These are phyloP conservation scores for Lasioglossum villosulum DNA, from an alignment of 2,888 invertebrate genomes.

Conservation along the genomic window DNA sequence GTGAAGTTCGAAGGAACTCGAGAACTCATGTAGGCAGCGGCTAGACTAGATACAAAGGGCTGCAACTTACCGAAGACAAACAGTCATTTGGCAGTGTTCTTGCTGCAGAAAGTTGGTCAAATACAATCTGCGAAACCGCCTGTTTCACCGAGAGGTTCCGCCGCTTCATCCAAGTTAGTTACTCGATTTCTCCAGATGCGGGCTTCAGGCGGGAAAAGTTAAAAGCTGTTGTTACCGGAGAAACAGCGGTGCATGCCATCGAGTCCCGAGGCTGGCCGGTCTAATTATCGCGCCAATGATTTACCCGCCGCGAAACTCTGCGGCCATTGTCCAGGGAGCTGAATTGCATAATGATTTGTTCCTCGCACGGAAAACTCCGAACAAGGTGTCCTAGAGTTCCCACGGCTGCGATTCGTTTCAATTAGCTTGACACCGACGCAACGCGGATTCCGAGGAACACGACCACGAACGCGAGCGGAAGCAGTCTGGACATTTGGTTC, in stretches of 20 bases:
- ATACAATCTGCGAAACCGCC: slow-evolving; percentile 47
- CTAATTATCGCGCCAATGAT: slow-evolving; percentile 58
- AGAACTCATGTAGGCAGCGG: neutral
- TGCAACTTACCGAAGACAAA: slow-evolving; percentile 11
- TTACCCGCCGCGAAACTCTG: slow-evolving; percentile 17
- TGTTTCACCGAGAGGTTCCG: slow-evolving; percentile 52
- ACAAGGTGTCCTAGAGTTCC: slow-evolving; percentile 16
- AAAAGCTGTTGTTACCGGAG: slow-evolving; percentile 54
- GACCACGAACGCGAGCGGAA: neutral
- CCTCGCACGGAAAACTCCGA: slow-evolving; percentile 8
- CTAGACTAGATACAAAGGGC: neutral
- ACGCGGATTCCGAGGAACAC: neutral
- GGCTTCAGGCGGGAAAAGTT: slow-evolving; percentile 52
- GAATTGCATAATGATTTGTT: slow-evolving; percentile 25
- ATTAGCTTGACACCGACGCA: slow-evolving; percentile 34
- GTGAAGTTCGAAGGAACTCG: slow-evolving; percentile 3
- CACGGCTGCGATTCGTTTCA: slow-evolving; percentile 41
- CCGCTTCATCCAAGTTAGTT: slow-evolving; percentile 65
- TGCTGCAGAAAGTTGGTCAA: slow-evolving; percentile 30
- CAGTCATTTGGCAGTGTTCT: slow-evolving; percentile 15
- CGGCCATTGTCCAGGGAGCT: neutral
- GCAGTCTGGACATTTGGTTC: neutral
- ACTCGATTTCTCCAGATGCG: slow-evolving; percentile 64
- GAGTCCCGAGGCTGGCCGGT: slow-evolving; percentile 26
- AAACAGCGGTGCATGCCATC: slow-evolving; percentile 48